A percentile compares a stretch with the other conserved stretches of the same genome.
phyloP scores from a whole-genome alignment of 2,113 vertebrate species.

The Boulengeromyrus knoepffleri region DNA sequence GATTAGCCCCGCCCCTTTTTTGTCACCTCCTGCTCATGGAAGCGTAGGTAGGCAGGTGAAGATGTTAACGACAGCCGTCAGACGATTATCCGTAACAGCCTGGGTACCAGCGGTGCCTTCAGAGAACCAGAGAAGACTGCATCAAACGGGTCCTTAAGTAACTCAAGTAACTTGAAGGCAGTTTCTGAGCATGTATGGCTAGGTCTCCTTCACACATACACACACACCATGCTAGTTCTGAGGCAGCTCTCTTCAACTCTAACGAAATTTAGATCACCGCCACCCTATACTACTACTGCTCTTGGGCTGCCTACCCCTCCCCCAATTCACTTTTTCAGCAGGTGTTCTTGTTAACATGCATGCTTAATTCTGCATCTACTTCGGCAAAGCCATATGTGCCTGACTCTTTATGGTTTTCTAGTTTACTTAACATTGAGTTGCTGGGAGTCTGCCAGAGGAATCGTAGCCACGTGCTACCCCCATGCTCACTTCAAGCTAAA shows the following conservation, averaged over 20 bases:
- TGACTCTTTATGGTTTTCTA: conserved; percentile 16
- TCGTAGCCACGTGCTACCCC: conserved; percentile 18
- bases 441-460: conserved; percentile 19
- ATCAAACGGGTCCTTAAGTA: neutral
- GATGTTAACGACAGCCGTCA: neutral
- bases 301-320: neutral
- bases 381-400: conserved; percentile 20
- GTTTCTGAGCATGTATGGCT: neutral
- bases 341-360: conserved; percentile 40
- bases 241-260: conserved; percentile 34
- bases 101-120: neutral
- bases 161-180: neutral
- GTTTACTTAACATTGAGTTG: conserved; percentile 37
- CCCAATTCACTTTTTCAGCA: conserved; percentile 31
- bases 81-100: neutral
- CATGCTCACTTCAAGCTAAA: conserved; percentile 16
- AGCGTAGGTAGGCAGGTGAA: neutral
- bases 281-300: conserved; percentile 21
- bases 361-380: conserved; percentile 41
- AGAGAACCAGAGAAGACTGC: neutral
- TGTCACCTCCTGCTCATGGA: neutral
- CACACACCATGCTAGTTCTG: neutral
- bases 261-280: conserved; percentile 41
- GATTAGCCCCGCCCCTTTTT: neutral
- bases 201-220: neutral